These are phyloP conservation scores for Alloplasta piceator DNA, from an alignment of 2,888 invertebrate genomes.

Conservation along the genomic window DNA sequence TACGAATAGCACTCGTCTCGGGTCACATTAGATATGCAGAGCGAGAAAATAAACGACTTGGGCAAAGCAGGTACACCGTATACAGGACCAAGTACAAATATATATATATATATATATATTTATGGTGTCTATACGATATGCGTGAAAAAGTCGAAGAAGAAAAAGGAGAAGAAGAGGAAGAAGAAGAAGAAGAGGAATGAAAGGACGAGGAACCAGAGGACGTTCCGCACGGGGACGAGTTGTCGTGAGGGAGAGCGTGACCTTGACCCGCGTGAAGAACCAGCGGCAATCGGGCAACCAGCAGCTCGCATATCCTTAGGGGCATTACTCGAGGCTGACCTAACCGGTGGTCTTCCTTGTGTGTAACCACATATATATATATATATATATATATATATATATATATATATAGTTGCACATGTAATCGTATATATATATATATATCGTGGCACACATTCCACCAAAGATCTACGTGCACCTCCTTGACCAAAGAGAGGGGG, in stretches of 20 bases:
- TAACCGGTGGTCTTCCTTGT: slow-evolving; percentile 70
- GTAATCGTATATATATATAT: background rate
- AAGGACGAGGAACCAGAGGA: slow-evolving; percentile 31
- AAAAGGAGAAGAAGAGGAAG: slow-evolving; percentile 3
- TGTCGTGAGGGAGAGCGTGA: slow-evolving; percentile 66
- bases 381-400: background rate
- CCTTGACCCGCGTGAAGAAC: slow-evolving; percentile 76
- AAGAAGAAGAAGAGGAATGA: background rate
- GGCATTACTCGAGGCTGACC: slow-evolving; percentile 75
- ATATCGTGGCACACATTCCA: slow-evolving; percentile 57
- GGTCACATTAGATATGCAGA: slow-evolving; percentile 45
- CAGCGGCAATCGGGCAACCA: slow-evolving; percentile 74
- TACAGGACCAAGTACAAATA: no score
- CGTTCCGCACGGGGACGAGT: slow-evolving; percentile 41
- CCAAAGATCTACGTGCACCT: slow-evolving; percentile 42
- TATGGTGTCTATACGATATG: background rate
- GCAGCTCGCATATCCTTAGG: slow-evolving; percentile 55
- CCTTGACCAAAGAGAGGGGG: slow-evolving; percentile 2
- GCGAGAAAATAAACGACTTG: slow-evolving; percentile 25
- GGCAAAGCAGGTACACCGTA: slow-evolving; percentile 16
- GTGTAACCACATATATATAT: slow-evolving; percentile 7
- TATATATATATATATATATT: no score
- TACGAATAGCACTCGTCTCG: slow-evolving; percentile 21
- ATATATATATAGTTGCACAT: slow-evolving; percentile 1
- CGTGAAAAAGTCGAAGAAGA: slow-evolving; percentile 7